Percentiles rank a stretch among this genome's conserved stretches.
phyloP scores from a whole-genome alignment of 2,797 vertebrate genomes.

The Pachyuromys duprasi region DNA sequence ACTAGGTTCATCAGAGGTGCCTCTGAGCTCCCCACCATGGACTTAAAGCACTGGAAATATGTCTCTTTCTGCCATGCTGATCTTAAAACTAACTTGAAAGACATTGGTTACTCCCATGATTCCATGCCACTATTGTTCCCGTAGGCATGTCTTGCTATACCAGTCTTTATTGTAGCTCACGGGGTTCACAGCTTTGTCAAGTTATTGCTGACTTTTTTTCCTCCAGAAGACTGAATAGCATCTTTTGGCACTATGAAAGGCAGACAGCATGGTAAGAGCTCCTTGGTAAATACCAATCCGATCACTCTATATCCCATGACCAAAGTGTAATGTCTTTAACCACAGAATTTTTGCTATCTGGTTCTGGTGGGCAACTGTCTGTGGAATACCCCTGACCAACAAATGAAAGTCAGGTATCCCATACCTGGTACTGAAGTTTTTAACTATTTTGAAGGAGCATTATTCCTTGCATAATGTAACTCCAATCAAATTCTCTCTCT shows the following conservation, averaged over 20 bases:
- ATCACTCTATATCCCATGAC: not conserved
- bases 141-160: not conserved
- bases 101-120: not conserved
- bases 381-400: not conserved
- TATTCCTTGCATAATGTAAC: not conserved
- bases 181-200: not conserved
- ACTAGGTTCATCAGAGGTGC: not conserved
- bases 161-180: not conserved
- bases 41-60: not conserved
- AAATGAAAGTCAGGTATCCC: not conserved
- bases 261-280: not conserved
- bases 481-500: not conserved
- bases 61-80: not conserved
- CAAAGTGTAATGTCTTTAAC: not conserved
- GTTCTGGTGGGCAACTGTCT: not conserved
- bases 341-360: not conserved
- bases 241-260: not conserved
- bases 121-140: not conserved
- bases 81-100: not conserved
- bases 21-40: not conserved
- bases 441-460: not conserved
- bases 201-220: not conserved
- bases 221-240: not conserved
- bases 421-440: not conserved
- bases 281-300: no score